Conservation (phyloP, 2,797 vertebrate species). For the Sebastes oblongus region DNA sequence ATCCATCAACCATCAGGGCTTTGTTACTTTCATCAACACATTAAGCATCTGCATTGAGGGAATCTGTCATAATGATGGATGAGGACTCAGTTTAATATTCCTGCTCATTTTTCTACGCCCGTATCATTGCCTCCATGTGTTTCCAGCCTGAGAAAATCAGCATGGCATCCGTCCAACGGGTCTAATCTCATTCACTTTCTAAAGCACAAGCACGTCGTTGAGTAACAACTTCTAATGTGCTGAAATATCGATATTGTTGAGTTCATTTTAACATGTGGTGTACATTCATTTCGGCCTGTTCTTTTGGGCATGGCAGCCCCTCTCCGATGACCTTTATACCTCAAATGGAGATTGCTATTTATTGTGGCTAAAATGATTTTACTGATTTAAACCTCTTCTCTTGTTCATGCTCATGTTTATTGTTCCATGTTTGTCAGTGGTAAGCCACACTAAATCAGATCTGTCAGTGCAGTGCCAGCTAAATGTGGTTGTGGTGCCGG, state of each 20-base stretch:
- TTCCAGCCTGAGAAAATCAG: slow-evolving; percentile 62
- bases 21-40: slow-evolving; percentile 60
- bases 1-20: slow-evolving; percentile 20
- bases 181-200: slow-evolving; percentile 59
- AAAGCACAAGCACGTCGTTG: slow-evolving; percentile 46
- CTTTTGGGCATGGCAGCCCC: slow-evolving; percentile 24
- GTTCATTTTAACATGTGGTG: slow-evolving; percentile 64
- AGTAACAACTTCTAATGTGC: slow-evolving; percentile 59
- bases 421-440: slow-evolving; percentile 65
- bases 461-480: slow-evolving; percentile 61
- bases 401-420: slow-evolving; percentile 61
- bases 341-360: slow-evolving; percentile 36
- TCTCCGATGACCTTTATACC: slow-evolving; percentile 41
- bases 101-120: slow-evolving; percentile 52
- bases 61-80: slow-evolving; percentile 66
- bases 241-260: slow-evolving; percentile 61
- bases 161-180: slow-evolving; percentile 55
- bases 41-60: slow-evolving; percentile 35
- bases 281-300: slow-evolving; percentile 37
- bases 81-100: slow-evolving; percentile 50
- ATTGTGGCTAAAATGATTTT: slow-evolving; percentile 53
- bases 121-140: slow-evolving; percentile 70
- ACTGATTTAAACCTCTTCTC: slow-evolving; percentile 40
- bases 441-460: slow-evolving; percentile 63
- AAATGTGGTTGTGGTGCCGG: slow-evolving; percentile 55